Evolutionary conservation across 1,140 invertebrate species (phyloP), one percentile per base, ranked within the genome.

Genomic region (Drosophila dunni): DNA sequence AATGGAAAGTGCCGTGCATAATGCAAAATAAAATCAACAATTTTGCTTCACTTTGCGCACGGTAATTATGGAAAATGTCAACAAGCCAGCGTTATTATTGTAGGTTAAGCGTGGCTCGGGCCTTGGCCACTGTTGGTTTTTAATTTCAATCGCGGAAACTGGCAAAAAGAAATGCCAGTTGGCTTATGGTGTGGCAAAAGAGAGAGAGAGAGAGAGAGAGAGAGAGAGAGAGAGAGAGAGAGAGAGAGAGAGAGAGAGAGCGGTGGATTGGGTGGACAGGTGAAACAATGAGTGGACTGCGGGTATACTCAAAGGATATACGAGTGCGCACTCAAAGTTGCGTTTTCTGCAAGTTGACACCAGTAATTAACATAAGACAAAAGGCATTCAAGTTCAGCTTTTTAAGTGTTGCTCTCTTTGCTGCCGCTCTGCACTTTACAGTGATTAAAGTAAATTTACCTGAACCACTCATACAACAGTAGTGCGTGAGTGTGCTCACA

Each of bases 361-460:
- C 81, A 90, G 84, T 89, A 89, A 89, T 89, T 89, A 89, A 84
- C 85, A 84, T 90, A 84, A 90, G 85, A 89, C 84, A 89, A 89
- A 90, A 79, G 84, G 69, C 80, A 80, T 68, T 10, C 51, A 36
- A 56, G 74, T 79, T 60, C 77, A 78, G 65, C 80, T 88, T 89
- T 75, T 89, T 76, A 84, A 88, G 84, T 89, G 84, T 89, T 88
- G 83, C 83, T 58, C 83, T 60, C 69, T 78, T 88, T 81, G 77
- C 67, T 77, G 72, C 60, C 68, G 65, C 50, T 74, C 61, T 86
- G 64, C 79, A 80, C 76, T 80, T 78, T 76, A 67, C 84, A 88
- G 84, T 88, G 83, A 88, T 88, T 88, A 88, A 88, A 88, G 79
- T 88, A 88, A 89, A 88, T 88, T 89, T 88, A 88, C 84, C 84